Evolutionary conservation across 2,113 vertebrate species (phyloP), one percentile per base, ranked within the genome.

Genomic region (Picathartes gymnocephalus): DNA sequence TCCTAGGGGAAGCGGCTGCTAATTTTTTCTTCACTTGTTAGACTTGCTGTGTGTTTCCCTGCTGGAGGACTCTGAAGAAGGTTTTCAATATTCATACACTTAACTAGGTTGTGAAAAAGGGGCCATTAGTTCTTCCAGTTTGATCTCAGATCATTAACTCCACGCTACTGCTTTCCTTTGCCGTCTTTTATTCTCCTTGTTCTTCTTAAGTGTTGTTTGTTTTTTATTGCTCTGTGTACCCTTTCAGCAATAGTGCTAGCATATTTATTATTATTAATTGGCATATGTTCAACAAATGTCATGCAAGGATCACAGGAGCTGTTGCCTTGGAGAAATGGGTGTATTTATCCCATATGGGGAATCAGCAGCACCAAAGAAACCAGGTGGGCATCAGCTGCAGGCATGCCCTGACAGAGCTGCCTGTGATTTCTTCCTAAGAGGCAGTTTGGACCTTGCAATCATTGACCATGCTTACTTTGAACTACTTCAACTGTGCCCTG

Each of bases 221-320:
- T 85, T 92, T 90, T 71, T 77, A 53, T 81, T 11, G 2, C 64
- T 88, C 56, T 73, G 60, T 81, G 47, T 77, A 71, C 94, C 85
- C 81, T 92, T 91, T 83, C 79, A 58, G 70, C 71, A 80, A 19
- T 42, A 62, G 24, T 13, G 5, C 79, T 58, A n/a, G 82, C 81
- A 54, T 92, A 92, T 90, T 96, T 93, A 86, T 95, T 92, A 47
- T 81, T 56, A 90, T 93, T 95, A 96, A 94, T 96, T 94, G 90
- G 90, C 90, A 40, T 88, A 80, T 51, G 56, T 70, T 82, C 82
- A 94, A 83, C 76, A 94, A 95, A 94, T 94, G 88, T 71, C 95
- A 88, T 0, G 12, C 76, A 61, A 48, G 88, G 90, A 96, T 86
- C 88, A 68, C 85, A 93, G 69, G 70, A 90, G 42, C 80, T 0